Conservation (phyloP, 1,140 invertebrate genomes). For the Drosophila fuyamai region DNA sequence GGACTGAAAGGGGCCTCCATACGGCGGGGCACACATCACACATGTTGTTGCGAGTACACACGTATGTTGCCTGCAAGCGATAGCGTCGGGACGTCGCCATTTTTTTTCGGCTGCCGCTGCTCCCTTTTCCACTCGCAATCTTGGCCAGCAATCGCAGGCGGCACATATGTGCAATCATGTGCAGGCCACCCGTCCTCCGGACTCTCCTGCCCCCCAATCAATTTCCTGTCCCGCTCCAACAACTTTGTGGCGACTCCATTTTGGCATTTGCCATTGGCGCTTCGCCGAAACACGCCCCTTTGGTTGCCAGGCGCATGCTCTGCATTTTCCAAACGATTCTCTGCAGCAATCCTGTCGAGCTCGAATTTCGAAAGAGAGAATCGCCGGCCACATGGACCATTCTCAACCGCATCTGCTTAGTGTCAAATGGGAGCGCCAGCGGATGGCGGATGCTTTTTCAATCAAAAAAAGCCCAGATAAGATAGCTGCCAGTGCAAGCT, state of each 20-base stretch:
- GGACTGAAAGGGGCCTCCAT: conserved; percentile 64
- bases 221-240: conserved; percentile 53
- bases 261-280: conserved; percentile 78
- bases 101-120: conserved; percentile 33
- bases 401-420: conserved; percentile 63
- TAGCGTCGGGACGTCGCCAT: conserved; percentile 61
- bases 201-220: conserved; percentile 57
- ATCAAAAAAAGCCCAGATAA: conserved; percentile 57
- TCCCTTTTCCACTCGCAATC: conserved; percentile 52
- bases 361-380: conserved; percentile 53
- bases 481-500: conserved; percentile 59
- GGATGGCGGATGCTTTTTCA: conserved; percentile 49
- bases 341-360: conserved; percentile 36
- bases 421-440: conserved; percentile 62
- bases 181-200: conserved; percentile 31
- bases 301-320: conserved; percentile 58
- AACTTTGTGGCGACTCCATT: conserved; percentile 68
- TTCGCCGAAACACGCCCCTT: conserved; percentile 47
- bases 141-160: conserved; percentile 74
- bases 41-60: conserved; percentile 84
- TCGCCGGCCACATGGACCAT: conserved; percentile 10
- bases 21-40: conserved; percentile 84
- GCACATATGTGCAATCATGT: conserved; percentile 80
- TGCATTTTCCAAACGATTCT: background rate
- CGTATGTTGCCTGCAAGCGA: conserved; percentile 84